Conservation (phyloP, 2,113 vertebrate genomes). For the Fregetta grallaria region DNA sequence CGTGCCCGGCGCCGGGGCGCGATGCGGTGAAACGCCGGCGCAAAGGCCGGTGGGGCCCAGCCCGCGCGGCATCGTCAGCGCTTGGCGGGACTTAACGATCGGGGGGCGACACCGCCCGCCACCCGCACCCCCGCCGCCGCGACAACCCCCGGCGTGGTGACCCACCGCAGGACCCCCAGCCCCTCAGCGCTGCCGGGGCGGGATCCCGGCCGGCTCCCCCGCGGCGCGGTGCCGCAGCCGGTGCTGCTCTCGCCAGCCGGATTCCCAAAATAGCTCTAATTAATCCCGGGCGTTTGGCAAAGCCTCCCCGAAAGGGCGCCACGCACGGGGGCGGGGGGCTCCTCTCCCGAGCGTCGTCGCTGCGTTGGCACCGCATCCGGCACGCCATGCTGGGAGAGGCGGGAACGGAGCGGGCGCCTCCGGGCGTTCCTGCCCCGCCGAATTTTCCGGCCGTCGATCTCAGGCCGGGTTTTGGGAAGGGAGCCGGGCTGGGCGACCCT, state of each 20-base stretch:
- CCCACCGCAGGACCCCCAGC: not conserved
- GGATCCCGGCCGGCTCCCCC: no score
- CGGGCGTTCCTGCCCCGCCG: no score
- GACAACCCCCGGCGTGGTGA: not conserved
- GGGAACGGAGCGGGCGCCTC: not conserved
- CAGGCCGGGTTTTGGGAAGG: not conserved
- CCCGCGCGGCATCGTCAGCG: not conserved
- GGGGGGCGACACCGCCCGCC: no score
- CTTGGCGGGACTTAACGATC: no score
- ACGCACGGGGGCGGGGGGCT: not conserved
- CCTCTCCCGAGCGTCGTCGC: no score
- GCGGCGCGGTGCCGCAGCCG: no score
- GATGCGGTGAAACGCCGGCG: no score
- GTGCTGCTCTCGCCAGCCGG: accelerated
- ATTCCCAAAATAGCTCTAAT: not conserved
- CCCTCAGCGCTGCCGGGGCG: accelerated
- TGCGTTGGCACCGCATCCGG: not conserved
- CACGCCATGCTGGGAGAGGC: no score
- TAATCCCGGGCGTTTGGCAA: accelerated
- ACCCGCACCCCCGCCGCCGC: no score
- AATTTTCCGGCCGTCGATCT: no score
- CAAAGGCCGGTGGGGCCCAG: not conserved
- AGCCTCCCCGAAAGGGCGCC: no score
- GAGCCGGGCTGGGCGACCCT: not conserved
- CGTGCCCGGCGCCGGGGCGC: no score